Base-by-base conservation (phyloP, 2,113 vertebrate species). In the Takifugu flavidus region DNA sequence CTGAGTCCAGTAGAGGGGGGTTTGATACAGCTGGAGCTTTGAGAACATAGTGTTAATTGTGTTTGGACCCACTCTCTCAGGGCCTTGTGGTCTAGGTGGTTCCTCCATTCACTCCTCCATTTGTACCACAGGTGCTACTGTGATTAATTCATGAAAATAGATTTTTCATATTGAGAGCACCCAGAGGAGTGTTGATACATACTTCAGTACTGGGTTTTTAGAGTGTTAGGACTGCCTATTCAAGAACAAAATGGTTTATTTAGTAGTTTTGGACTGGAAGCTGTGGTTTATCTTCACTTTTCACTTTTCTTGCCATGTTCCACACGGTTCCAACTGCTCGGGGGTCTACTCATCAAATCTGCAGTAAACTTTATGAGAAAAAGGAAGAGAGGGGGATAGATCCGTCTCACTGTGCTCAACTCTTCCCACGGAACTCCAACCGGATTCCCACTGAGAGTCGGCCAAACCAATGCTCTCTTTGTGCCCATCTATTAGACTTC, bases 401-500 rank as follows among this genome's bases (percentile, higher is more conserved):
- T 65, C 58, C 49, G 54, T 81, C 76, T 74, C 50, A 71, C 68
- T 80, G 72, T 78, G 65, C 46, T n/a, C 70, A 59, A 31, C 65
- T 70, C 74, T 87, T 87, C 81, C 77, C 77, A 86, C 71, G 64
- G 82, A 86, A 79, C 77, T 70, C 69, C 54, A 25, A 79, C 71
- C 72, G 69, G 70, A 79, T 75, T 77, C 81, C 78, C 43, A 71
- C 83, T 79, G 75, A 53, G 64, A 75, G 79, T 77, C 59, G 15
- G 57, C 78, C 80, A 74, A 82, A 82, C 67, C 80, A 83, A 85
- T 77, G 71, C 77, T 77, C 73, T 77, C 75, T 84, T 85, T 84
- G 77, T 86, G 74, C 66, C 73, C 5, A 56, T 79, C 78, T 73
- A 72, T 79, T 75, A 61, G 58, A 70, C 65, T 62, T 70, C 69